A percentile compares a stretch with the other conserved stretches of the same genome.
phyloP scores from a whole-genome alignment of 1,140 invertebrate species.

The Epicauta chinensis region DNA sequence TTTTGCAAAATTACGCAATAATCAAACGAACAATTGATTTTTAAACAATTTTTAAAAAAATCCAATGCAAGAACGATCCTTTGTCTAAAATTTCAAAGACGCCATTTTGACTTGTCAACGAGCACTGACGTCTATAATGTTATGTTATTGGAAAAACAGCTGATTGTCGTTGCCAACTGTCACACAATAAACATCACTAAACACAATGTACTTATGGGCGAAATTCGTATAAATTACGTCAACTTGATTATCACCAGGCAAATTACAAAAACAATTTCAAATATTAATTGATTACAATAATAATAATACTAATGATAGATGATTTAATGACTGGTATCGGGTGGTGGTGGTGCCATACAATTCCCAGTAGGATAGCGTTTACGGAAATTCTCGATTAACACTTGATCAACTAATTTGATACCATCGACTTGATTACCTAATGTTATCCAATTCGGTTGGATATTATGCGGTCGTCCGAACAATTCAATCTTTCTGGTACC shows the following conservation, averaged over 20 bases:
- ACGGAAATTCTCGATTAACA: conserved; percentile 82
- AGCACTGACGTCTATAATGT: not conserved
- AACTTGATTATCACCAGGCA: not conserved
- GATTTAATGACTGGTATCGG: conserved; percentile 33
- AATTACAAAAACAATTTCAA: too few relatives aligned
- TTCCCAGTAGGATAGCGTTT: conserved; percentile 92
- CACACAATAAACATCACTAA: conserved; percentile 11
- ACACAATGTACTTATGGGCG: not conserved
- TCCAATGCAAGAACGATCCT: conserved; percentile 6
- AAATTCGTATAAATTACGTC: not conserved
- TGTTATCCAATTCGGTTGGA: conserved; percentile 98
- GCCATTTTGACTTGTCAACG: conserved; percentile 12
- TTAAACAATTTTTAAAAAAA: too few relatives aligned
- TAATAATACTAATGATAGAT: not conserved
- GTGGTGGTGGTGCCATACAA: conserved; percentile 59
- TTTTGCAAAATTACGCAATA: conserved; percentile 10
- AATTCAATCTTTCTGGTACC: conserved; percentile 96
- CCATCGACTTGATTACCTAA: conserved; percentile 93
- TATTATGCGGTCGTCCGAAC: conserved; percentile 95
- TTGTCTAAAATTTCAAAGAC: conserved; percentile 13
- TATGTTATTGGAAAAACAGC: conserved; percentile 7
- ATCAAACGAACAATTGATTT: not conserved
- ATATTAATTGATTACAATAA: too few relatives aligned
- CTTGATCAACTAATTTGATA: conserved; percentile 88
- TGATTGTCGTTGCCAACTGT: conserved; percentile 4